A percentile compares a stretch with the other conserved stretches of the same genome.
phyloP scores from a whole-genome alignment of 2,888 invertebrate species.

The Sisyra nigra region DNA sequence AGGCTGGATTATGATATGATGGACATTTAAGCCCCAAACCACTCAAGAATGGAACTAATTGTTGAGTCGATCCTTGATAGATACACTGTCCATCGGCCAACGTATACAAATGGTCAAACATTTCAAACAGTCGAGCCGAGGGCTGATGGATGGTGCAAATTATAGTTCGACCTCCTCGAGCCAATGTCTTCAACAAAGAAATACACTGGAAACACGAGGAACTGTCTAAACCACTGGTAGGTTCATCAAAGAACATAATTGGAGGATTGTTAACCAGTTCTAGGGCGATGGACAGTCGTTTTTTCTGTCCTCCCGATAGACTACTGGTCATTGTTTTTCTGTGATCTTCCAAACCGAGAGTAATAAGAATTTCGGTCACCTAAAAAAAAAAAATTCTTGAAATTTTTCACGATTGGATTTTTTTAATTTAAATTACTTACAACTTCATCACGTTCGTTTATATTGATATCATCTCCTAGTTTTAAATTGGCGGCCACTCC shows the following conservation, averaged over 20 bases:
- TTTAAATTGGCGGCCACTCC: slow-evolving; percentile 82
- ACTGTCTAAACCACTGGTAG: slow-evolving; percentile 90
- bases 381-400: slow-evolving; percentile 37
- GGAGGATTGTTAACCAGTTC: slow-evolving; percentile 94
- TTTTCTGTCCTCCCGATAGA: slow-evolving; percentile 89
- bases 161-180: slow-evolving; percentile 81
- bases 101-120: slow-evolving; percentile 91
- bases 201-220: slow-evolving; percentile 93
- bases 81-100: slow-evolving; percentile 89
- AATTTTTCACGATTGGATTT: background rate
- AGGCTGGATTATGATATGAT: slow-evolving; percentile 93
- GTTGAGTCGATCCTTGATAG: slow-evolving; percentile 77
- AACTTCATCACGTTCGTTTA: slow-evolving; percentile 63
- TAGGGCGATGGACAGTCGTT: slow-evolving; percentile 83
- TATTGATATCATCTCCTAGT: slow-evolving; percentile 52
- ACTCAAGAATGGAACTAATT: slow-evolving; percentile 67
- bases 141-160: slow-evolving; percentile 95
- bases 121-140: slow-evolving; percentile 89
- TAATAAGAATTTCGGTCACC: slow-evolving; percentile 86
- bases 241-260: slow-evolving; percentile 96
- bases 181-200: slow-evolving; percentile 71
- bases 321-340: slow-evolving; percentile 80
- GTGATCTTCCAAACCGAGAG: slow-evolving; percentile 73
- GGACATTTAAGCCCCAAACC: slow-evolving; percentile 78
- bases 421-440: slow-evolving; percentile 35